Conservation (phyloP, 2,888 invertebrate species). For the Clitarchus hookeri region DNA sequence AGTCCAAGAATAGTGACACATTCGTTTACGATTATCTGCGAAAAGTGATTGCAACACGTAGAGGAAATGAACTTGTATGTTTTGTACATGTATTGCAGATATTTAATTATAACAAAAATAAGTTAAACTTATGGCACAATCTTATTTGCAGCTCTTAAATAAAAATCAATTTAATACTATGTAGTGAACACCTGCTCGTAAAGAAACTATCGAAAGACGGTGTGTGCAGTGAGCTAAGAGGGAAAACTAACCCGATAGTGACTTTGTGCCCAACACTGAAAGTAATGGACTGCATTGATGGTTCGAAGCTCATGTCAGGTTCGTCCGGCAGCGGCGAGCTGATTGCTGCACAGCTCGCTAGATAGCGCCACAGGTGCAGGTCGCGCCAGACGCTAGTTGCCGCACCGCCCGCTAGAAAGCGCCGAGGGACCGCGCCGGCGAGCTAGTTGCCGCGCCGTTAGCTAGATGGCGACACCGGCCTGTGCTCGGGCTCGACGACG, state of each 20-base stretch:
- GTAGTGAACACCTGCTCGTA: background rate
- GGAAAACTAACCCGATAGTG: background rate
- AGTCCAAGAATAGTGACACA: background rate
- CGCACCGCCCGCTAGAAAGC: background rate
- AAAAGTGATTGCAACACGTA: background rate
- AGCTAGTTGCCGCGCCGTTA: conserved; percentile 37
- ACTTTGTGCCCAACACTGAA: background rate
- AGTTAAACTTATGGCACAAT: conserved; percentile 7
- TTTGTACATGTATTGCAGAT: background rate
- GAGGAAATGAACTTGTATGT: background rate
- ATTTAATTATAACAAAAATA: conserved; percentile 5
- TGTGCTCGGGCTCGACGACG: conserved; percentile 31
- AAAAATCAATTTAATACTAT: background rate
- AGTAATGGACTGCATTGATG: background rate
- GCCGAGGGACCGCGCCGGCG: background rate
- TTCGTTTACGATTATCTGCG: background rate
- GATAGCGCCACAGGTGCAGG: background rate
- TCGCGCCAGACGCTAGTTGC: background rate
- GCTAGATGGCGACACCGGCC: conserved; percentile 40
- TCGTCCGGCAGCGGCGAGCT: background rate
- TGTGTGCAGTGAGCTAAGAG: background rate
- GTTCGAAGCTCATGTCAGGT: background rate
- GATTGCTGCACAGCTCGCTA: background rate
- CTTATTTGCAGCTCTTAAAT: background rate
- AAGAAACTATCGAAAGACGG: conserved; percentile 1